Conservation (phyloP, 2,113 vertebrate species). For the Phalacrocorax pelagicus region DNA sequence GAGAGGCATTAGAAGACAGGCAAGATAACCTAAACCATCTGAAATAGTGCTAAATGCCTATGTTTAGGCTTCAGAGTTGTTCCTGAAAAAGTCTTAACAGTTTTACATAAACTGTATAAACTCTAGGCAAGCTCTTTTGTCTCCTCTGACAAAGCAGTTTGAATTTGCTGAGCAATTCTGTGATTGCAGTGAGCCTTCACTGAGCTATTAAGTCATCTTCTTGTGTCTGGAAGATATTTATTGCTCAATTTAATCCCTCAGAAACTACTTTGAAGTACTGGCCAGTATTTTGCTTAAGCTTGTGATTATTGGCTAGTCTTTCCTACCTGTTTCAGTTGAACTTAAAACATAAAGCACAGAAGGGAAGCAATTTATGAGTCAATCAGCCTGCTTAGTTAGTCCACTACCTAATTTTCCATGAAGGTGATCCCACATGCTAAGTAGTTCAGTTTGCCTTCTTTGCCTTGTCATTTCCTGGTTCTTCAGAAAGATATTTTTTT, state of each 20-base stretch:
- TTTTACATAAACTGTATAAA: background rate
- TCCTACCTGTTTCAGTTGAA: background rate
- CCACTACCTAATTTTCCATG: background rate
- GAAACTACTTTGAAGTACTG: slow-evolving; percentile 21
- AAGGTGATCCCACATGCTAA: background rate
- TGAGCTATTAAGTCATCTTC: slow-evolving; percentile 1
- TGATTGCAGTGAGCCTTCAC: background rate
- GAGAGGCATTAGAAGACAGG: background rate
- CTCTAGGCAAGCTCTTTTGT: background rate
- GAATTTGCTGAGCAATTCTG: slow-evolving; percentile 1
- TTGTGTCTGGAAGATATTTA: background rate
- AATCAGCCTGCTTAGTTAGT: background rate
- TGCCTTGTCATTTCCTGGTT: background rate
- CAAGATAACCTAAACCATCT: background rate
- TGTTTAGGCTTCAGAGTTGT: background rate
- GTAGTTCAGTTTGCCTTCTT: background rate
- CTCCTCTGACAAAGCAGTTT: background rate
- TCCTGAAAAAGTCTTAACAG: background rate
- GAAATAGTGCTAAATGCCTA: background rate
- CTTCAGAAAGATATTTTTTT: background rate
- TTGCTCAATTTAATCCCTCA: background rate
- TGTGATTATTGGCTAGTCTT: background rate
- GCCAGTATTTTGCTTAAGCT: background rate
- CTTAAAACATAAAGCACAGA: background rate
- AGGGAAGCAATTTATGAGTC: background rate